Evolutionary conservation across 2,113 vertebrate genomes (phyloP).

Genomic region (Spea multiplicata): DNA sequence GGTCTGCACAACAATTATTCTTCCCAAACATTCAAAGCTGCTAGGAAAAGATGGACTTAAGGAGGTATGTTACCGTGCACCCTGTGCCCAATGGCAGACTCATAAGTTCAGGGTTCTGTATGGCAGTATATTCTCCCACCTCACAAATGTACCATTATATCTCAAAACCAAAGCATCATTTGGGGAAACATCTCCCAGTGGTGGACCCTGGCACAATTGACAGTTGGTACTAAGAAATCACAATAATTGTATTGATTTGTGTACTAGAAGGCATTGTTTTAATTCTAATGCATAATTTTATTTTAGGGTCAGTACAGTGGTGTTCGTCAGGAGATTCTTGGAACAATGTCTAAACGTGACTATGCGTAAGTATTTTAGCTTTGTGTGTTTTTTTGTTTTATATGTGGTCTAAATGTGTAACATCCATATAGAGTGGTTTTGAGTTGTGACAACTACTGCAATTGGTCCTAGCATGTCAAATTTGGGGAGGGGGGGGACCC

Average conservation of each 20-base stretch:
- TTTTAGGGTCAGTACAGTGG: slow-evolving; percentile 79
- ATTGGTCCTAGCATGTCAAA: neutral
- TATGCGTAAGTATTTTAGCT: slow-evolving; percentile 80
- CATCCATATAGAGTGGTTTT: neutral
- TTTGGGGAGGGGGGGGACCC: neutral
- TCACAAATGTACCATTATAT: too few relatives aligned
- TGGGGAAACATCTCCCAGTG: too few relatives aligned
- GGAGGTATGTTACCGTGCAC: too few relatives aligned
- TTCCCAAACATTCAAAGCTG: too few relatives aligned
- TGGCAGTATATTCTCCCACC: neutral
- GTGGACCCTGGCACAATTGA: neutral
- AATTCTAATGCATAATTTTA: slow-evolving; percentile 20
- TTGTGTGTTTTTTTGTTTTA: neutral
- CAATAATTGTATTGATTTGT: too few relatives aligned
- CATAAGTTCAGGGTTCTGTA: too few relatives aligned
- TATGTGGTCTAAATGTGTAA: neutral
- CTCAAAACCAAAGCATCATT: too few relatives aligned
- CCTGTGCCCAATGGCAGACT: too few relatives aligned
- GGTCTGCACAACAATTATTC: too few relatives aligned
- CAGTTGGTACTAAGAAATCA: too few relatives aligned
- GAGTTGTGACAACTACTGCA: neutral
- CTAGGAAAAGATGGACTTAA: too few relatives aligned
- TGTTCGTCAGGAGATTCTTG: slow-evolving; percentile 73
- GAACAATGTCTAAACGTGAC: slow-evolving; percentile 72
- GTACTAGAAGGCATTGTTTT: neutral